A percentile compares a stretch with the other conserved stretches of the same genome.
phyloP scores from a whole-genome alignment of 2,113 vertebrate genomes.

The Cynoglossus semilaevis region DNA sequence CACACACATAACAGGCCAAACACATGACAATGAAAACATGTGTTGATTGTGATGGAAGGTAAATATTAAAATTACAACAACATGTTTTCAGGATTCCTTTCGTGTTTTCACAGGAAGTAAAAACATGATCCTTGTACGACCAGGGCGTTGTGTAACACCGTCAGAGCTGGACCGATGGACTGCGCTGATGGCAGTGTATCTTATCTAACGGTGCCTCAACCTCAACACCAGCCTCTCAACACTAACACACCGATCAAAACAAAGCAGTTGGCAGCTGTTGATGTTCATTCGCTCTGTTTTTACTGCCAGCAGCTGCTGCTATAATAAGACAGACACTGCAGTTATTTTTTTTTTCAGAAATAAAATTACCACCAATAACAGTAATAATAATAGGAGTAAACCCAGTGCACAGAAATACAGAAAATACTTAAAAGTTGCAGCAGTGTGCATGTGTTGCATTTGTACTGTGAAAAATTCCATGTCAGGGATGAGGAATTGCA shows the following conservation, averaged over 20 bases:
- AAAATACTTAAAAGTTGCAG: conserved; percentile 9
- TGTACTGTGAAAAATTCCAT: conserved; percentile 39
- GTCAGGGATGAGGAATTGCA: conserved; percentile 34
- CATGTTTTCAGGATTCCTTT: conserved; percentile 51
- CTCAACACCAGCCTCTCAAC: conserved; percentile 35
- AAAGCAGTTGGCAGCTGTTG: conserved; percentile 35
- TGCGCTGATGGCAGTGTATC: conserved; percentile 39
- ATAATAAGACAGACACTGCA: conserved; percentile 7
- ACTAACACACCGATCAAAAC: conserved; percentile 22
- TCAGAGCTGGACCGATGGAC: conserved; percentile 27
- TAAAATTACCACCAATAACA: background rate
- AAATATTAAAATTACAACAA: conserved; percentile 33
- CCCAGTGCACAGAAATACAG: background rate
- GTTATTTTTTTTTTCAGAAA: background rate
- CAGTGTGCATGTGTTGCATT: conserved; percentile 18
- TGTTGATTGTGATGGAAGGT: conserved; percentile 11
- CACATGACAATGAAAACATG: background rate
- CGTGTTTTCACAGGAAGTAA: conserved; percentile 11
- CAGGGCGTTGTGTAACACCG: conserved; percentile 35
- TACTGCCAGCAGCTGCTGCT: conserved; percentile 26
- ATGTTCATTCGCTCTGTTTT: conserved; percentile 14
- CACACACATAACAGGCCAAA: background rate
- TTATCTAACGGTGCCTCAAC: conserved; percentile 43
- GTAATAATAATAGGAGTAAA: background rate
- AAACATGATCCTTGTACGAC: conserved; percentile 47